phyloP scores from a whole-genome alignment of 2,797 vertebrate genomes.

The Hypotaenidia philippensis region DNA sequence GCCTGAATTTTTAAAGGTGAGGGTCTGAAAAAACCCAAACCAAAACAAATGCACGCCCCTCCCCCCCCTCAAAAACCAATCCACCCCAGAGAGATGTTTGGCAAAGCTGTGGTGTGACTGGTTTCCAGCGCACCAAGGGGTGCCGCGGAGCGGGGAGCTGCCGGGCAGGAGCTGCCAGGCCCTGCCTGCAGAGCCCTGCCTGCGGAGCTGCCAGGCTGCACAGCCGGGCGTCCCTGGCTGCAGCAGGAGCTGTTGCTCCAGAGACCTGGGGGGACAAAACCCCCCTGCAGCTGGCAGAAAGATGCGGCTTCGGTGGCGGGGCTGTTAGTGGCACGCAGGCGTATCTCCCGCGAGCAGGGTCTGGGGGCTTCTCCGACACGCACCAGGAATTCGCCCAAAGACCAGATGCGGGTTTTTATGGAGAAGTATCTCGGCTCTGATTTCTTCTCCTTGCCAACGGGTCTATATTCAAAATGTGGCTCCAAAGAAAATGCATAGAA shows the following conservation, averaged over 20 bases:
- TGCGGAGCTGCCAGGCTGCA: background rate
- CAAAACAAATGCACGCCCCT: too few species aligned
- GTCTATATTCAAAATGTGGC: constrained; percentile 4
- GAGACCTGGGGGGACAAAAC: background rate
- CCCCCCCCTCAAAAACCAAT: too few species aligned
- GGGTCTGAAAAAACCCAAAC: background rate
- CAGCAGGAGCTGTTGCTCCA: background rate
- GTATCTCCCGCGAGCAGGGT: background rate
- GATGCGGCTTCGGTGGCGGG: background rate
- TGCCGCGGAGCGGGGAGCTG: background rate
- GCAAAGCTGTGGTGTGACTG: background rate
- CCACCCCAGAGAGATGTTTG: background rate
- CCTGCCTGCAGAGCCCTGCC: background rate
- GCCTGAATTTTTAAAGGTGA: background rate
- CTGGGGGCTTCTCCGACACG: background rate
- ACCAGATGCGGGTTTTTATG: background rate
- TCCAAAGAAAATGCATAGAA: constrained; percentile 30
- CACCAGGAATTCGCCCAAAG: background rate
- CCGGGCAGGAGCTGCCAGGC: background rate
- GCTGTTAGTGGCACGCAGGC: background rate
- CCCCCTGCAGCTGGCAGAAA: background rate
- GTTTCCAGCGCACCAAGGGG: background rate
- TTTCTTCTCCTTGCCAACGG: background rate
- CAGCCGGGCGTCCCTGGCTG: background rate
- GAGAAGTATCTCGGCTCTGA: background rate